Evolutionary conservation across 2,888 invertebrate genomes (phyloP), one percentile per base, ranked within the genome.

Genomic region (Melanchra persicariae): DNA sequence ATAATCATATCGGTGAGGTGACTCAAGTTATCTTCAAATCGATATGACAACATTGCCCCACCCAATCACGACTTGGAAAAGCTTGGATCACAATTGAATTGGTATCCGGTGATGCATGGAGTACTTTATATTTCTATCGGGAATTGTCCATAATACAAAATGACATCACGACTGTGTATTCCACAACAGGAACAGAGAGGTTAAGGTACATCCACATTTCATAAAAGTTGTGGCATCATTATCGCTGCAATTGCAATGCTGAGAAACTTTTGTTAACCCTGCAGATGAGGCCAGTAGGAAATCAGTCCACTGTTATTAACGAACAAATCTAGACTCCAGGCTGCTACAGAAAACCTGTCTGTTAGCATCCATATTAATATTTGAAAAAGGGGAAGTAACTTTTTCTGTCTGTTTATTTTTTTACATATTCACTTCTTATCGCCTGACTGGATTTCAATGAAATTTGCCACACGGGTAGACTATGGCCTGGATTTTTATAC

Each of bases 21-120:
- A 19, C n/a, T 55, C n/a, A 55, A 55, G 12, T 34, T 54, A 54
- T 30, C 30, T 19, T 12, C 59, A 22, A 59, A 72, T 59, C 30
- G n/a, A 22, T 49, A 30, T 51, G 22, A 58, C 17, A n/a, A 24
- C n/a, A 70, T 49, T 12, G 62, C 12, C 19, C 2, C 17, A 9
- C 37, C 7, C 22, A 6, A 26, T 19, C 30, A 8, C 7, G 22
- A 3, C 43, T 45, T 22, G 19, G 26, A 45, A 61, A 26, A 45
- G 10, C 37, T 26, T 34, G n/a, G 6, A 45, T 45, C 8, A n/a
- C 37, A 71, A 74, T 62, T 19, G 34, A 43, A 45, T 61, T 26
- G 19, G 12, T 30, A 15, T 45, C 45, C n/a, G 9, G 34, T 55
- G 34, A 55, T 15, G 55, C 55, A 34, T 55, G 12, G 2, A 52